Evolutionary conservation across 2,888 invertebrate genomes (phyloP), one percentile per base, ranked within the genome.

Genomic region (Drosophila picticornis): DNA sequence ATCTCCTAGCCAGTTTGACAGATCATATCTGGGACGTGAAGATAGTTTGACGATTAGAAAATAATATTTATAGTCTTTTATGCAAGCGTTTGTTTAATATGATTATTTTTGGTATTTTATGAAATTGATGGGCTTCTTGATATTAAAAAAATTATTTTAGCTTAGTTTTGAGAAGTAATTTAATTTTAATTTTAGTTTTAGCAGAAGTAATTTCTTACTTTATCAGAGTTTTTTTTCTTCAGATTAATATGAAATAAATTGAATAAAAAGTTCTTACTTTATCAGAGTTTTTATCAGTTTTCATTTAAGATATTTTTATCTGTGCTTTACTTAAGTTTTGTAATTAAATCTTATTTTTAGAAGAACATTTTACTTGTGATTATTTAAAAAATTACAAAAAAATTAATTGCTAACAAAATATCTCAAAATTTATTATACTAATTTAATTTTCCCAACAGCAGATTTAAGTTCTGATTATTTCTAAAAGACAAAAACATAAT

Each of bases 391-490:
- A 9, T 4, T 16, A 0, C 4, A 25, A 7, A 1, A 32, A 11
- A 13, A 32, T 13, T 0, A 4, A 4, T 16, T 9, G 4, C 25
- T 25, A 16, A 27, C 7, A 46, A 22, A 25, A 9, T 22, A 13
- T 9, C 0, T 25, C 1, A 4, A 16, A 4, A 25, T 9, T 2
- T 0, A 16, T 1, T 25, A 9, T 9, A 0, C 13, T 7, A 16
- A 7, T 16, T 22, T 22, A 0, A 13, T n/a, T n/a, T 46, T 25
- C 16, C 1, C 25, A 25, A 25, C 2, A 16, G 0, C 9, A 9
- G 22, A 16, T 16, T 46, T 2, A 25, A 46, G 2, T 9, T 25
- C 4, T 46, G 46, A 46, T 25, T 25, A 46, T 7, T n/a, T 10
- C 5, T 5, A n/a, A n/a, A 11, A 19, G 9, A 40, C 5, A 4